Evolutionary conservation across 2,888 invertebrate species (phyloP), one percentile per base, ranked within the genome.

Genomic region (Xylota segnis): DNA sequence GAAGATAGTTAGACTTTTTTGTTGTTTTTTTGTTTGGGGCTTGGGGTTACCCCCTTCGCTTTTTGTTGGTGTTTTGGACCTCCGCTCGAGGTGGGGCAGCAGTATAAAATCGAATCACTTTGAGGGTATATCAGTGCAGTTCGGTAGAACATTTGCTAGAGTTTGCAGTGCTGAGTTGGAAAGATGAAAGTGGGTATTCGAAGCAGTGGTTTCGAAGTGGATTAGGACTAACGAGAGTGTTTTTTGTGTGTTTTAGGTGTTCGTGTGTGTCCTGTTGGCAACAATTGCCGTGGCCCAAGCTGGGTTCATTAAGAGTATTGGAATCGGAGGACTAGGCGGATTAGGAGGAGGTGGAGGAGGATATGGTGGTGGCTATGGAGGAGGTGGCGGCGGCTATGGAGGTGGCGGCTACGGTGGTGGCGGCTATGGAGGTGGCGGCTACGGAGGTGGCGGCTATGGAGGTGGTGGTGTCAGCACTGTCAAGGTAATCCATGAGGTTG

Each of bases 221-320:
- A 71, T 10, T 59, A 50, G 52, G 43, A 81, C 45, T 59, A 54
- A 81, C 40, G 2, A 32, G 2, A 29, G 27, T 76, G 50, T 16
- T 23, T 72, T 12, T 59, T 34, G 5, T 27, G 40, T 10, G 7
- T 54, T 54, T 16, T 14, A 83, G 83, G 54, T 83, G 2, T 78
- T 83, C 27, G 72, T 78, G 16, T 78, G 77, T 56, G 65, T 78
- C 45, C 66, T 78, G 23, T 52, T 83, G 72, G 83, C 83, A 40
- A 52, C 40, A 2, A 10, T 78, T 45, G 83, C 83, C 45, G 54
- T 74, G 18, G 61, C 78, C 12, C 59, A 78, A 16, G 83, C 34
- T 16, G 18, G 68, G 2, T 83, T 74, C 23, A 56, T 83, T 66
- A 78, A 83, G 14, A 18, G 37, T 2, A 29, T 83, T 18, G 54